Base-by-base conservation (phyloP, 1,140 invertebrate species). In the Drosophila takahashii region DNA sequence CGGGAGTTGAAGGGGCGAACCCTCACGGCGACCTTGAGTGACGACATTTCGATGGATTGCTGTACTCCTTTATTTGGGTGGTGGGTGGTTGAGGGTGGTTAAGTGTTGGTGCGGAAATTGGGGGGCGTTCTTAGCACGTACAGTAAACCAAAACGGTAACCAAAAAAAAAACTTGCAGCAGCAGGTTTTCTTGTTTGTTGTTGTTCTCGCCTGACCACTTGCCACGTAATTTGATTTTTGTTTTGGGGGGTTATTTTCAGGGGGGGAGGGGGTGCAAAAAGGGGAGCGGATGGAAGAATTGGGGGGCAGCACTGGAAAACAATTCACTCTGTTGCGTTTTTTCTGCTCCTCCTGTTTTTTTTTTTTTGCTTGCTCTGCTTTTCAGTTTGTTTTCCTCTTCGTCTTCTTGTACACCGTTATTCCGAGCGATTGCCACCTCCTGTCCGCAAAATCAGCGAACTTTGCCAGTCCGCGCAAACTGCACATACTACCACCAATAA, bases 1-100 rank as follows among this genome's bases (percentile, higher is more conserved):
- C 94, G 94, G 81, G 94, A 93, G 91, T 95, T 95, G 83, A 95
- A 95, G 90, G 94, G 94, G 57, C 94, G 94, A 79, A 95, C 94
- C 83, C 94, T 93, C 18, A 95, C 94, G 54, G 94, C 94, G 90
- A 95, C 94, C 93, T 95, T 95, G 72, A 95, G 94, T 70, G 94
- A 95, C 87, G 94, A 94, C 94, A 95, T 95, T 80, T 91, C 65
- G 79, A 79, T 74, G 77, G 58, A 56, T 71, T 61, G 50, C 64
- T 65, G 32, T 54, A 74, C 57, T 83, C 79, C 79, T 74, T 44
- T 51, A 26, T 58, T 39, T 59, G 32, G 56, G 44, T 47, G 54
- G 39, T 71, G 72, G 39, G 74, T 58, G 29, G 29, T 11, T 42
- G 15, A 3, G 41, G 15, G 64, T 39, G 44, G 57, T 34, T 64